Evolutionary conservation across 2,113 vertebrate genomes (phyloP).

Genomic region (Pomatostomus ruficeps): DNA sequence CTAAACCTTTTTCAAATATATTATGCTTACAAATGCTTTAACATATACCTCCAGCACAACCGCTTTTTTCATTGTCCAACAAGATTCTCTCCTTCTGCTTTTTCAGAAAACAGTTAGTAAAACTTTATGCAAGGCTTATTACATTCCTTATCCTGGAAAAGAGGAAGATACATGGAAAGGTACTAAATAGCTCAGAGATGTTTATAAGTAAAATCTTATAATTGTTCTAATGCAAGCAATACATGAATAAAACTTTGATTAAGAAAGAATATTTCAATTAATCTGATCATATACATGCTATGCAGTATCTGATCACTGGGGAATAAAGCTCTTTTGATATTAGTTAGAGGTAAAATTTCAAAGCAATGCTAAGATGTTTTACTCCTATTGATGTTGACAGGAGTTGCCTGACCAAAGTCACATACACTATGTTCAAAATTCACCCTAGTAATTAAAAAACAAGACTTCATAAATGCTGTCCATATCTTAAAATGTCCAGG

Average conservation of each 20-base stretch:
- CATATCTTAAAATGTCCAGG: not conserved
- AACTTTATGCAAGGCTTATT: not conserved
- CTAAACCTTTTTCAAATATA: not conserved
- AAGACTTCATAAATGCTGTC: not conserved
- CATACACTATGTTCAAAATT: not conserved
- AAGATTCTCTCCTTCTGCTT: not conserved
- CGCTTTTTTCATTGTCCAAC: not conserved
- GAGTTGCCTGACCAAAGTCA: conserved; percentile 11
- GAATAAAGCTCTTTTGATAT: conserved; percentile 46
- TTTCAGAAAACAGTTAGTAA: not conserved
- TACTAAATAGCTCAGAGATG: not conserved
- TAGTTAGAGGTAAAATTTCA: conserved; percentile 48
- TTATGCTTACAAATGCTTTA: not conserved
- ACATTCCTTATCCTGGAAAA: not conserved
- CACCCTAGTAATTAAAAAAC: conserved; percentile 7
- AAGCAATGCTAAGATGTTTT: conserved; percentile 19
- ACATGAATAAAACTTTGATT: not conserved
- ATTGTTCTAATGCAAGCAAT: not conserved
- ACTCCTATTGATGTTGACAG: not conserved
- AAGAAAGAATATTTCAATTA: not conserved
- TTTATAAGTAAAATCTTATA: not conserved
- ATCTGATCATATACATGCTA: not conserved
- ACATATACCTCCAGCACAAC: not conserved
- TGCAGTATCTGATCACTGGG: not conserved
- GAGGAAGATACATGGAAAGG: not conserved